Conservation (phyloP, 2,113 vertebrate genomes). For the Rhizomys pruinosus region DNA sequence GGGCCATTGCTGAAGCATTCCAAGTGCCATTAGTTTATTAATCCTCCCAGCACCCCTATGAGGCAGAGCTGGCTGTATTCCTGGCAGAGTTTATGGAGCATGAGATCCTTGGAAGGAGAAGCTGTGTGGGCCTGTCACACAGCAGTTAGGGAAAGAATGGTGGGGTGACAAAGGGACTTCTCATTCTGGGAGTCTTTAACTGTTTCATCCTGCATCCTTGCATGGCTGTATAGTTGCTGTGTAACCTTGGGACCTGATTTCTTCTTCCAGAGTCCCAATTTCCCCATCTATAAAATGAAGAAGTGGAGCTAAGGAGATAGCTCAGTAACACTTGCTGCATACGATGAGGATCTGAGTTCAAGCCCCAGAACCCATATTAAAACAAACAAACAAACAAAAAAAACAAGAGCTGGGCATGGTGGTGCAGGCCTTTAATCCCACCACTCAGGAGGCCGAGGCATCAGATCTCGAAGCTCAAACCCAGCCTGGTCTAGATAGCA, state of each 20-base stretch:
- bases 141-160: neutral
- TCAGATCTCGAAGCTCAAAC: too few species aligned
- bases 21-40: conserved; percentile 72
- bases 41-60: conserved; percentile 57
- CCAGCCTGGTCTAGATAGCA: too few species aligned
- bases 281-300: conserved; percentile 46
- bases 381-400: neutral
- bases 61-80: conserved; percentile 38
- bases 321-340: neutral
- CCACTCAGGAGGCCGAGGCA: too few species aligned
- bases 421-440: too few species aligned
- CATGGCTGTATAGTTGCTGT: conserved; percentile 2
- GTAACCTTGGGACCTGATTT: conserved; percentile 34
- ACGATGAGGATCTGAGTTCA: neutral
- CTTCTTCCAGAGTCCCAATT: neutral
- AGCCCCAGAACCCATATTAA: neutral
- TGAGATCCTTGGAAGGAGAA: conserved; percentile 49
- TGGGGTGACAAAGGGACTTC: neutral
- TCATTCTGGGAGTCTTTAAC: neutral
- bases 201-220: neutral
- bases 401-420: too few species aligned
- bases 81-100: conserved; percentile 25
- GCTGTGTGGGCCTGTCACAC: conserved; percentile 14
- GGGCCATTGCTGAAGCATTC: conserved; percentile 60
- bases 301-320: neutral